phyloP scores from a whole-genome alignment of 2,888 invertebrate genomes.

The Polyommatus icarus region DNA sequence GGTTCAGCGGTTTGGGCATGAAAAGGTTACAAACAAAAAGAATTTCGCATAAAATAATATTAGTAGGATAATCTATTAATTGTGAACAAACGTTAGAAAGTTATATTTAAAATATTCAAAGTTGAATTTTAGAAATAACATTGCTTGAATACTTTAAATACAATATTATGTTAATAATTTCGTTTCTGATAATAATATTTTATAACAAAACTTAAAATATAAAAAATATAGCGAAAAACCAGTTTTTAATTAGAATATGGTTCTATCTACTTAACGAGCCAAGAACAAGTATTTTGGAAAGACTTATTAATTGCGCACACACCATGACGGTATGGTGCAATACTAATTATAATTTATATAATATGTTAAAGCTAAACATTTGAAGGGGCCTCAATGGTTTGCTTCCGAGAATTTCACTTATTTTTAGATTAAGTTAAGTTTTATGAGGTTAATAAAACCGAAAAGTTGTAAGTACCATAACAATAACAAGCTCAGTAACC shows the following conservation, averaged over 20 bases:
- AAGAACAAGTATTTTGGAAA: constrained; percentile 1
- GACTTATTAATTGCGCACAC: not conserved
- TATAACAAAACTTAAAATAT: not conserved
- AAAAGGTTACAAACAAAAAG: too few species aligned
- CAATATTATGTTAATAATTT: not conserved
- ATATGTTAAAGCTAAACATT: not conserved
- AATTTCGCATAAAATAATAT: too few species aligned
- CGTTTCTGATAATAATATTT: not conserved
- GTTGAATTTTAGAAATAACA: too few species aligned
- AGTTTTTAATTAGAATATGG: constrained; percentile 1
- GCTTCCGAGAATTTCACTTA: not conserved
- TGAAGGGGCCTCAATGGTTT: not conserved
- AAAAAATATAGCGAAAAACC: not conserved
- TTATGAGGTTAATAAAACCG: not conserved
- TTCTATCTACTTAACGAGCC: not conserved
- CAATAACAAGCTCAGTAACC: not conserved
- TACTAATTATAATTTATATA: constrained; percentile 11
- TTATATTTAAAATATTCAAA: too few species aligned
- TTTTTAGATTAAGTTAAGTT: not conserved
- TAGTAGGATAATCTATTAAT: too few species aligned
- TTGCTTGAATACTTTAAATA: too few species aligned
- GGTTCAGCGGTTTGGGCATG: too few species aligned
- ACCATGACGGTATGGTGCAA: constrained; percentile 5
- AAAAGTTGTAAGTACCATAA: not conserved
- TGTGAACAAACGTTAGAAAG: too few species aligned